Evolutionary conservation across 2,888 invertebrate genomes (phyloP).

Genomic region (Meteorus cinctellus): DNA sequence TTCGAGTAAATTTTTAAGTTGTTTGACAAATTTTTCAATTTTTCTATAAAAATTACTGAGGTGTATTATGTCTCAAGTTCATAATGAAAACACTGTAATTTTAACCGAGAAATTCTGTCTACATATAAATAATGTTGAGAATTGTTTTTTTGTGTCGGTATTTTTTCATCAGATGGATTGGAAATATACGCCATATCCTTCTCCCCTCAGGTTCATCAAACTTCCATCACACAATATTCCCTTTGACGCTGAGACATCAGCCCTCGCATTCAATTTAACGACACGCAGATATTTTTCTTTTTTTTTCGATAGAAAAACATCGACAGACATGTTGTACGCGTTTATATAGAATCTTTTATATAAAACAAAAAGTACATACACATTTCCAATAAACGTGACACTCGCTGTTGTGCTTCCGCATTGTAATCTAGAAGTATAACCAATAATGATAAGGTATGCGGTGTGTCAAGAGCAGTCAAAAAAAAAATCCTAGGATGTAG

Average conservation of each 20-base stretch:
- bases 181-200: not conserved
- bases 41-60: too few species aligned
- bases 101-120: too few species aligned
- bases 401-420: not conserved
- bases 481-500: not conserved
- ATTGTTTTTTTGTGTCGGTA: not conserved
- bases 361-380: not conserved
- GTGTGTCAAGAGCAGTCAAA: too few species aligned
- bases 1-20: too few species aligned
- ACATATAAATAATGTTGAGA: too few species aligned
- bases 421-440: not conserved
- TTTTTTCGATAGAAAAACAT: not conserved
- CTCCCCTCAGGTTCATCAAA: not conserved
- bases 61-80: too few species aligned
- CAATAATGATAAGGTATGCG: not conserved
- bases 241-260: not conserved
- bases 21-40: too few species aligned
- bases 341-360: not conserved
- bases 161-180: not conserved
- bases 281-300: not conserved
- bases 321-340: not conserved
- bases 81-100: too few species aligned
- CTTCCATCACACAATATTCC: not conserved
- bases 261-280: constrained; percentile 3
- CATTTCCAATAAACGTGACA: not conserved